phyloP scores from a whole-genome alignment of 1,140 invertebrate species.

The Drosophila setifemur region DNA sequence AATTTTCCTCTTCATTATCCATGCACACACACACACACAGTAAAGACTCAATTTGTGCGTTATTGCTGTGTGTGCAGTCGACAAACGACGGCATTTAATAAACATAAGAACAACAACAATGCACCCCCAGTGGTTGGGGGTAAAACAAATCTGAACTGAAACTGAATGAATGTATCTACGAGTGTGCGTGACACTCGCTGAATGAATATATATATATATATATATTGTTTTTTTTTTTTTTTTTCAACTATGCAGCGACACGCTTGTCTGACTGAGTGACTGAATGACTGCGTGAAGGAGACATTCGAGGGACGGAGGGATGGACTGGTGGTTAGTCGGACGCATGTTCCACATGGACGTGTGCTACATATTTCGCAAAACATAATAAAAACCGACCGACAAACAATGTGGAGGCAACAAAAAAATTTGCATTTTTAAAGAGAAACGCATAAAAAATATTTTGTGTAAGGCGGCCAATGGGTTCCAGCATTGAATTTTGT shows the following conservation, averaged over 20 bases:
- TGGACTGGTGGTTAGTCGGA: constrained; percentile 3
- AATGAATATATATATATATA: constrained; percentile 23
- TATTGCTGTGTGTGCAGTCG: constrained; percentile 30
- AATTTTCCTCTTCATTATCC: constrained; percentile 38
- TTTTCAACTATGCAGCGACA: constrained; percentile 30
- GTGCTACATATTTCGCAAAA: constrained; percentile 46
- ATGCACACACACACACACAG: constrained; percentile 28
- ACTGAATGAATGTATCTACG: constrained; percentile 13
- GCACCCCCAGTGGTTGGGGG: constrained; percentile 4
- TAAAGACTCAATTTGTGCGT: constrained; percentile 61
- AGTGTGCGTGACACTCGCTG: constrained; percentile 38
- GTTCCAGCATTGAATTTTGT: constrained; percentile 9
- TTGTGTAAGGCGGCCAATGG: constrained; percentile 14
- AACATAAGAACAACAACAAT: constrained; percentile 51
- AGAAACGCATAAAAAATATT: constrained; percentile 43
- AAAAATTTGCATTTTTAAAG: constrained; percentile 53
- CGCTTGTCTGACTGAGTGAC: constrained; percentile 34
- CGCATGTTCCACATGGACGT: constrained; percentile 43
- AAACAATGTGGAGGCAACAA: constrained; percentile 18
- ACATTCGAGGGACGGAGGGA: constrained; percentile 11
- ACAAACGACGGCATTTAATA: constrained; percentile 47
- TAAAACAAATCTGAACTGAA: background rate
- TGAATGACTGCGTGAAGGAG: constrained; percentile 27
- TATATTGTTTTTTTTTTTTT: background rate
- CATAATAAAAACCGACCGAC: constrained; percentile 34